Conservation (phyloP, 1,140 invertebrate genomes). For the Tetraneura akinire region DNA sequence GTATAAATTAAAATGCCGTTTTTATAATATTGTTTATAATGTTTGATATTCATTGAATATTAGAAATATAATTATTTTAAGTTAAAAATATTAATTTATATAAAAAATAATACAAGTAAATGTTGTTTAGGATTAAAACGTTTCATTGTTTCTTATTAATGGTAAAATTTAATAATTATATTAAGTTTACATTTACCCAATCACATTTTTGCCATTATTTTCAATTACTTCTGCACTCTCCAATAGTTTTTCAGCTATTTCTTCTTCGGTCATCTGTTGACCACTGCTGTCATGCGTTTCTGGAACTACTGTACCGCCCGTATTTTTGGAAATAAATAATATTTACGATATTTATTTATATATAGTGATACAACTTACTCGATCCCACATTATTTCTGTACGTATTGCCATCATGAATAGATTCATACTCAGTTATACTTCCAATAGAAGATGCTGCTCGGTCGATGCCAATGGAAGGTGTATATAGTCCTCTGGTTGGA, state of each 20-base stretch:
- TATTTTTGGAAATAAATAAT: not conserved
- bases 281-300: not conserved
- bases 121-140: too few relatives aligned
- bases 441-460: slow-evolving; percentile 33
- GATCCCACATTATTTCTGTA: slow-evolving; percentile 16
- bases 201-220: slow-evolving; percentile 64
- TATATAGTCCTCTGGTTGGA: slow-evolving; percentile 40
- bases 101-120: slow-evolving; percentile 31
- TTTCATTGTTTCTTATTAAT: too few relatives aligned
- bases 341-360: not conserved
- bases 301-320: not conserved
- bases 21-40: too few relatives aligned
- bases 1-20: too few relatives aligned
- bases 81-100: slow-evolving; percentile 31
- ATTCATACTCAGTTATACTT: slow-evolving; percentile 34
- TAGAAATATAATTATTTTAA: not conserved
- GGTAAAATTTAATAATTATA: too few relatives aligned
- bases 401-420: not conserved
- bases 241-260: slow-evolving; percentile 69
- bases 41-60: too few relatives aligned
- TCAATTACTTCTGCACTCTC: slow-evolving; percentile 69
- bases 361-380: not conserved
- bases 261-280: slow-evolving; percentile 63
- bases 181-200: slow-evolving; percentile 61
- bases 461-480: slow-evolving; percentile 15